Evolutionary conservation across 2,113 vertebrate species (phyloP), one percentile per base, ranked within the genome.

Genomic region (Anas platyrhynchos): DNA sequence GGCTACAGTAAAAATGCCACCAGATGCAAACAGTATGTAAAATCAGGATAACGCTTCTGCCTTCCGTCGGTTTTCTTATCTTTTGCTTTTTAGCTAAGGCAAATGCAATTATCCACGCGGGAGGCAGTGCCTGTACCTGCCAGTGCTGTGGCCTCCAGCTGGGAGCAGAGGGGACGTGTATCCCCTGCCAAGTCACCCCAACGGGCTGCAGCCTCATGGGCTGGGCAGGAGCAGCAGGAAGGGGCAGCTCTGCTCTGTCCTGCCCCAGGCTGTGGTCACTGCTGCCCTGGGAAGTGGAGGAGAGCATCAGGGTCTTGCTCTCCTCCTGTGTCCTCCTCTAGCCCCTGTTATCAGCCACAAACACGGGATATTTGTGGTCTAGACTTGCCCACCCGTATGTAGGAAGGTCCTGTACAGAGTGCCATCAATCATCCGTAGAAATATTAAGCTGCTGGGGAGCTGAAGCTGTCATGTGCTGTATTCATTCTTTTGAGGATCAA

Each of bases 391-490:
- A 61, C 68, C 48, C 77, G 46, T 65, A 9, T 23, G 36, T 82
- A 71, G 89, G 83, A 82, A 89, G 58, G 66, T 84, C 88, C 73
- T 71, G 58, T 38, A 61, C 48, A 11, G 18, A 46, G 36, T 26
- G 67, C 63, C 84, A 89, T 96, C 93, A 93, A 89, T 89, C 86
- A 92, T 58, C 52, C 5, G 4, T 69, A 89, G 84, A 68, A 95
- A 88, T 66, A 90, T 81, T 91, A 92, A 95, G 74, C 71, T 93
- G 61, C 79, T 67, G 34, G 55, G 69, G 62, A 81, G 59, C 80
- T 87, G 83, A 83, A 1, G 0, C 75, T 78, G 71, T 84, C 89
- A 63, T 78, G 66, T 72, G 63, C 54, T 56, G 2, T 52, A 32
- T 80, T 92, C n/a, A 23, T 78, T 87, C 80, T 54, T 76, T 32